phyloP scores from a whole-genome alignment of 2,888 invertebrate genomes.

The Diplazon laetatorius region DNA sequence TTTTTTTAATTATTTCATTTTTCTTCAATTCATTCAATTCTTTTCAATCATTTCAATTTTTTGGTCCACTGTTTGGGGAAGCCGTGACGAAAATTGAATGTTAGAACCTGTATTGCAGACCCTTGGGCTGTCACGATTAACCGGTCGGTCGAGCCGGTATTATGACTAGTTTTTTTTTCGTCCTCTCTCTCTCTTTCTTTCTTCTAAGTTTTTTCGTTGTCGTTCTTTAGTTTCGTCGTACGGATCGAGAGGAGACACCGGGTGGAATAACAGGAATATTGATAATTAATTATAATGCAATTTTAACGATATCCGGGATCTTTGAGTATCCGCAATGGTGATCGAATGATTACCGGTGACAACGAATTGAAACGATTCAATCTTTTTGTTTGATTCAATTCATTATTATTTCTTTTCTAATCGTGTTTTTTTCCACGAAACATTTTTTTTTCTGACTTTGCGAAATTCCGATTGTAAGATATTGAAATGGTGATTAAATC shows the following conservation, averaged over 20 bases:
- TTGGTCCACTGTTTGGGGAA: constrained; percentile 11
- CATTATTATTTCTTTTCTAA: no score
- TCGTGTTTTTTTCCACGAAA: no score
- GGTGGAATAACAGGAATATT: constrained; percentile 20
- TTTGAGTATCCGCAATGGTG: constrained; percentile 3
- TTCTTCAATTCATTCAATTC: no score
- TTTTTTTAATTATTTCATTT: no score
- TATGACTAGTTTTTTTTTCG: constrained; percentile 13
- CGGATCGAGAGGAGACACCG: constrained; percentile 1
- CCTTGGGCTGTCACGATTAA: constrained; percentile 22
- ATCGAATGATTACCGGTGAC: not conserved
- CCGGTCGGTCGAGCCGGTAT: constrained; percentile 31
- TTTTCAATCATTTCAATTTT: not conserved
- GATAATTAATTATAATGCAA: constrained; percentile 35
- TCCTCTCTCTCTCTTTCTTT: not conserved
- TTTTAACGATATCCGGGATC: constrained; percentile 12
- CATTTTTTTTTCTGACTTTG: no score
- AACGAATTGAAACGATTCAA: no score
- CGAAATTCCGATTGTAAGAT: no score
- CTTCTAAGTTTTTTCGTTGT: not conserved
- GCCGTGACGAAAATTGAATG: constrained; percentile 19
- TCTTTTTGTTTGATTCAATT: no score
- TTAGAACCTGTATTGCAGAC: constrained; percentile 2
- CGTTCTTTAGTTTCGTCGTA: not conserved
- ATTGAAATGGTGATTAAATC: no score